Base-by-base conservation (phyloP, 2,113 vertebrate species). In the Pampusana beccarii region DNA sequence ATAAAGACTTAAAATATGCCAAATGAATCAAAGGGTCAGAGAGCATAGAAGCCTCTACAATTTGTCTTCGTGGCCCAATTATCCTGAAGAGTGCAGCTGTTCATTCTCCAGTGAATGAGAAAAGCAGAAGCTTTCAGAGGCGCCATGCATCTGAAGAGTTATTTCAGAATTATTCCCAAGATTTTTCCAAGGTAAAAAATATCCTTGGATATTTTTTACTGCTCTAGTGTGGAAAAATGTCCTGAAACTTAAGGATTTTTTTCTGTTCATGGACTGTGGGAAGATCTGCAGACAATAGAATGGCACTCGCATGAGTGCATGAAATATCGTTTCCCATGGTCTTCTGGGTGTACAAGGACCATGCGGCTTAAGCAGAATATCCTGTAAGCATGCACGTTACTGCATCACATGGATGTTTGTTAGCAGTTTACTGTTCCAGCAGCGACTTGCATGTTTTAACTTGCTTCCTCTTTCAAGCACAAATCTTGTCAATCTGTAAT, bases 281-380 rank as follows among this genome's bases (percentile, higher is more conserved):
- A 90, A 86, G n/a, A 72, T 77, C 24, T 29, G 23, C 83, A 90
- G 56, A 93, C 82, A 93, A 86, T n/a, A 88, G 74, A 66, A 46
- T 12, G 73, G 58, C 60, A 73, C 7, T 88, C 79, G 29, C 71
- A 70, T 17, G 25, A 91, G 6, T 50, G 44, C 34, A n/a, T 65
- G 58, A 88, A 79, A 64, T 80, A 65, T 2, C 74, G 23, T 78
- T 95, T 91, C 57, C 48, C 73, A 65, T 81, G 61, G 50, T 71
- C 73, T 94, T 90, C 73, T 64, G 85, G 82, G 60, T 60, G 62
- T 65, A 50, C 46, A 86, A 57, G n/a, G 21, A 79, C 31, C 50
- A 66, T 36, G 50, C 0, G 25, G 40, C 62, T 92, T 86, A 38
- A 86, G 62, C 20, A 50, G 31, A 83, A 70, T 40, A 57, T 28